Evolutionary conservation across 2,797 vertebrate genomes (phyloP).

Genomic region (Aplochiton taeniatus): DNA sequence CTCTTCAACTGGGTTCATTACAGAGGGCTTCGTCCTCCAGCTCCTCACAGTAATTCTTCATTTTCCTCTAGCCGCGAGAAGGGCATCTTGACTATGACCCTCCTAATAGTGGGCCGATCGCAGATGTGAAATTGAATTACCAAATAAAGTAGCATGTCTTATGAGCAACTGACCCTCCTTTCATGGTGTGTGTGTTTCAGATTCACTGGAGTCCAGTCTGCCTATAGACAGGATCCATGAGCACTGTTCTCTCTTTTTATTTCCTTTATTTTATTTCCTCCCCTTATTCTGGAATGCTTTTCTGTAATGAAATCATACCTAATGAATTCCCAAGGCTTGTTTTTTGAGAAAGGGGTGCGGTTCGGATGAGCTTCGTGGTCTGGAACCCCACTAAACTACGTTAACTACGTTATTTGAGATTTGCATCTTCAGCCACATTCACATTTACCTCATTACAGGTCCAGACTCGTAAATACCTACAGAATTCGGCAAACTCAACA

Average conservation of each 20-base stretch:
- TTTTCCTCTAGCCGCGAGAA: background rate
- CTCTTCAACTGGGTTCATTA: conserved; percentile 37
- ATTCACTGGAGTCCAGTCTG: conserved; percentile 35
- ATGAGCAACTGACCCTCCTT: conserved; percentile 37
- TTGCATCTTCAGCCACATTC: too few species aligned
- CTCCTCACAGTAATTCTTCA: conserved; percentile 35
- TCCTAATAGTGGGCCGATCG: conserved; percentile 23
- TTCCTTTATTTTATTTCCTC: background rate
- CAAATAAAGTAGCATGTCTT: conserved; percentile 47
- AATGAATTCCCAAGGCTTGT: conserved; percentile 19
- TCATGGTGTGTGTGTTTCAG: conserved; percentile 39
- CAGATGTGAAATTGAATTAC: conserved; percentile 50
- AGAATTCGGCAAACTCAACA: too few species aligned
- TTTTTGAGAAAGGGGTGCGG: conserved; percentile 12
- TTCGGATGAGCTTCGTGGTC: conserved; percentile 3
- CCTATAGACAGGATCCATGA: conserved; percentile 32
- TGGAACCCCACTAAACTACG: conserved; percentile 26
- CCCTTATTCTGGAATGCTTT: conserved; percentile 35
- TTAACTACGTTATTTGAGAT: too few species aligned
- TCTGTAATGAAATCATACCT: conserved; percentile 32
- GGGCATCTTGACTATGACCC: background rate
- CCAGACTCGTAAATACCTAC: too few species aligned
- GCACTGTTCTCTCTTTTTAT: conserved; percentile 10
- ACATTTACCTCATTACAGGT: too few species aligned
- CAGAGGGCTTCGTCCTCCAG: conserved; percentile 25